Evolutionary conservation across 2,797 vertebrate genomes (phyloP).

Genomic region (Hephaestus fuliginosus): DNA sequence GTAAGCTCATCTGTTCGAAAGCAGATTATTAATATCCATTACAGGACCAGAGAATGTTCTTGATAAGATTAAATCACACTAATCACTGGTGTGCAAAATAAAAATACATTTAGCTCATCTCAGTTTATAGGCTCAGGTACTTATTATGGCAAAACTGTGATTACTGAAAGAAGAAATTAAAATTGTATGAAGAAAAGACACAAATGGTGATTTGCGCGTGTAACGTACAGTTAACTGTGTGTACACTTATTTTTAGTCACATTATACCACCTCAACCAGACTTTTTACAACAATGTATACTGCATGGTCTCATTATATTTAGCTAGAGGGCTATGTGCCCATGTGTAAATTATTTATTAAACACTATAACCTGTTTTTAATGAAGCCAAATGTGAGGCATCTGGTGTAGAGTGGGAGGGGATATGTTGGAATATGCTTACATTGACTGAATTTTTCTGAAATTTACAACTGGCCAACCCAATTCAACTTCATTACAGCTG

Average conservation of each 20-base stretch:
- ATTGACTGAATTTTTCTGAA: conserved; percentile 38
- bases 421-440: conserved; percentile 15
- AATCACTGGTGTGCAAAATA: conserved; percentile 7
- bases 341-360: conserved; percentile 25
- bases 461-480: conserved; percentile 48
- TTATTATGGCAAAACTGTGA: background rate
- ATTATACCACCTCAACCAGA: background rate
- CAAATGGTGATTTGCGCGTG: background rate
- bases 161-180: background rate
- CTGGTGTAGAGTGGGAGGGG: background rate
- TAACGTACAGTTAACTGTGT: background rate
- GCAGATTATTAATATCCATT: conserved; percentile 36
- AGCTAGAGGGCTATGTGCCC: background rate
- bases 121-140: background rate
- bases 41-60: background rate
- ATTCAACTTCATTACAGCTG: conserved; percentile 72
- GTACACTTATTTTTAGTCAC: background rate
- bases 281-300: background rate
- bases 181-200: background rate
- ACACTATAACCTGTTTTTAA: conserved; percentile 32
- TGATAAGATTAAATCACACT: conserved; percentile 14
- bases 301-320: background rate
- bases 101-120: background rate
- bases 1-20: conserved; percentile 1
- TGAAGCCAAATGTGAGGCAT: conserved; percentile 14